Conservation (phyloP, 1,140 invertebrate species). For the Reticulitermes speratus region DNA sequence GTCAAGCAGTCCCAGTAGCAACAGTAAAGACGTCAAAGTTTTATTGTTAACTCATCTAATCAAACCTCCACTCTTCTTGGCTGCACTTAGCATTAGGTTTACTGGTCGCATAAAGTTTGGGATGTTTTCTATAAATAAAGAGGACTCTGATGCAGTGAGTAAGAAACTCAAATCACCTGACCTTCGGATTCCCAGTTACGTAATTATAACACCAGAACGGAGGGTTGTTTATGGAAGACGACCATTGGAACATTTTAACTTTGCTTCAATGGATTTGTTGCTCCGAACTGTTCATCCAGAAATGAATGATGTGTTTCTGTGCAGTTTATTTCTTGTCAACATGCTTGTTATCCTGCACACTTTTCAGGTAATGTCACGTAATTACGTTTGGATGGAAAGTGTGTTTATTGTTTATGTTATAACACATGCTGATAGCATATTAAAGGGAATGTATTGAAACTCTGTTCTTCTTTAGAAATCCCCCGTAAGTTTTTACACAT, state of each 20-base stretch:
- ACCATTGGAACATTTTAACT: slow-evolving; percentile 49
- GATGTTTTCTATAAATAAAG: slow-evolving; percentile 43
- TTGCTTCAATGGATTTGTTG: slow-evolving; percentile 50
- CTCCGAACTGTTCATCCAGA: slow-evolving; percentile 52
- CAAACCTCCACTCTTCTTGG: slow-evolving; percentile 52
- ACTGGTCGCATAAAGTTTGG: slow-evolving; percentile 55
- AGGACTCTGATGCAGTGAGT: slow-evolving; percentile 40
- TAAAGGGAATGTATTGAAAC: too few relatives aligned
- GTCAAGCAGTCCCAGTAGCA: not conserved
- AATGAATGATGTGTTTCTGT: slow-evolving; percentile 55
- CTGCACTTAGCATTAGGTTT: slow-evolving; percentile 56
- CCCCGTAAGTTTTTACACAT: too few relatives aligned
- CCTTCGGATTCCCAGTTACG: slow-evolving; percentile 43
- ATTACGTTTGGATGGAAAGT: not conserved
- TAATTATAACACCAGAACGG: slow-evolving; percentile 50
- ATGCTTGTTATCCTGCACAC: slow-evolving; percentile 49
- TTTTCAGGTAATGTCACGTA: slow-evolving; percentile 42
- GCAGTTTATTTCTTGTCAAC: slow-evolving; percentile 50
- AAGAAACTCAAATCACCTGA: slow-evolving; percentile 36
- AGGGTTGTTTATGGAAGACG: slow-evolving; percentile 47
- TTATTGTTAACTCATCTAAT: slow-evolving; percentile 48
- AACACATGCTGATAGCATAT: too few relatives aligned
- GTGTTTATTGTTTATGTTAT: too few relatives aligned
- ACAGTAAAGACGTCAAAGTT: slow-evolving; percentile 44
- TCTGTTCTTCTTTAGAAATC: too few relatives aligned